Evolutionary conservation across 92 coral and sea anemone species (phyloP), one percentile per base, ranked within the genome.

Genomic region (Porites cylindrica): DNA sequence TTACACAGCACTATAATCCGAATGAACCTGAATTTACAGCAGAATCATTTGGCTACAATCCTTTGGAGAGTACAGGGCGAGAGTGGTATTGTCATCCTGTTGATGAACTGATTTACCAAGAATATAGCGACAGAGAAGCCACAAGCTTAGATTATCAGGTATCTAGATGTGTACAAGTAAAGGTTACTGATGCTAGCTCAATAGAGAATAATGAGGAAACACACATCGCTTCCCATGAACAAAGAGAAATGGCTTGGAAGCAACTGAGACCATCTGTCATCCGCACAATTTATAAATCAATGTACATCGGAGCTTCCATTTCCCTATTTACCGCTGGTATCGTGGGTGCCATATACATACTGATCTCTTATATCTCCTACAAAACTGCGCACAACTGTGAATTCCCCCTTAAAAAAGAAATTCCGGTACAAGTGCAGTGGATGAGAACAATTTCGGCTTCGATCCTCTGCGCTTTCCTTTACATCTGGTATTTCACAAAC

Each of bases 201-300:
- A 12, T 32, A 2, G 20, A 70, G 53, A 52, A 70, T 9, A 26
- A 13, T n/a, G 79, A 75, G 18, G 79, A 75, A 78, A 32, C 59
- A 78, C 32, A 63, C 1, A 70, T 38, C 7, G 81, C 24, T 24
- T 19, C 26, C 59, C 24, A 32, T 8, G 69, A 77, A 24, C 68
- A 77, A 8, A 38, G 69, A 77, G 81, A 50, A 26, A 77, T 77
- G 81, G 81, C 81, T 77, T 77, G 81, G 81, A 77, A 77, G 81
- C 67, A 23, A 58, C 10, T 77, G 21, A 77, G 81, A 77, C 81
- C 81, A 58, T 61, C 82, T n/a, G 14, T 38, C 43, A 29, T 61
- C 58, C 70, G 71, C 5, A 78, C 82, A 64, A 58, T 78, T 47
- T 78, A 43, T 5, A 38, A 61, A 61, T 78, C 82, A 61, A 61